phyloP scores from a whole-genome alignment of 92 coral and sea anemone genomes.

The Porites lobata region DNA sequence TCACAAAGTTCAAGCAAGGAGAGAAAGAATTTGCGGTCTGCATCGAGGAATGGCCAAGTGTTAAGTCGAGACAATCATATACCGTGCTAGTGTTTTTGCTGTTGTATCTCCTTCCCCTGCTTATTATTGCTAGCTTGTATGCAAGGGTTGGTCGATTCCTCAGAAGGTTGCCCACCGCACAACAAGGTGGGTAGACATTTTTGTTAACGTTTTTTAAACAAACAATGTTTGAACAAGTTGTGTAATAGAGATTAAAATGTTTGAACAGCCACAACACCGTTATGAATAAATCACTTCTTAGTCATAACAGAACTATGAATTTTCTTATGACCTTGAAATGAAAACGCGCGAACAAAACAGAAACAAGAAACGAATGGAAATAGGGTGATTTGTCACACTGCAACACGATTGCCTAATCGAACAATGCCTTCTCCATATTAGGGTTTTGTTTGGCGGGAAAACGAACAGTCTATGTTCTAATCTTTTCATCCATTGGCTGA shows the following conservation, averaged over 20 bases:
- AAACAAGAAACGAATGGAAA: background rate
- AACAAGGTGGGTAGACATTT: constrained; percentile 45
- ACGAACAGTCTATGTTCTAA: too few relatives aligned
- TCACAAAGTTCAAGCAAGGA: constrained; percentile 24
- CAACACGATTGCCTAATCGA: background rate
- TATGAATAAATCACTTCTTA: too few relatives aligned
- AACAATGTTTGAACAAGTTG: background rate
- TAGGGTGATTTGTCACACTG: too few relatives aligned
- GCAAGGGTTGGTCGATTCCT: constrained; percentile 61
- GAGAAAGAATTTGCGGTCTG: constrained; percentile 48
- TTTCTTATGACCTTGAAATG: background rate
- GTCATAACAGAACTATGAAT: too few relatives aligned
- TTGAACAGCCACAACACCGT: too few relatives aligned
- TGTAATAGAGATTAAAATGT: background rate
- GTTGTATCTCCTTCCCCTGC: constrained; percentile 70
- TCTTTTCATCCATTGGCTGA: too few relatives aligned
- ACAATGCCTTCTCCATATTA: too few relatives aligned
- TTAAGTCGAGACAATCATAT: constrained; percentile 62
- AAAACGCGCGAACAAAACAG: background rate
- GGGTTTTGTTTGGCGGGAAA: too few relatives aligned
- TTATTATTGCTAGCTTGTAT: constrained; percentile 68
- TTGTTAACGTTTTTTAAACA: background rate
- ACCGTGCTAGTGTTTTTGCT: constrained; percentile 70
- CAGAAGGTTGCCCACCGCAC: constrained; percentile 56
- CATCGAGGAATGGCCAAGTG: constrained; percentile 82